phyloP scores from a whole-genome alignment of 1,140 invertebrate genomes.

The Drosophila sp. region DNA sequence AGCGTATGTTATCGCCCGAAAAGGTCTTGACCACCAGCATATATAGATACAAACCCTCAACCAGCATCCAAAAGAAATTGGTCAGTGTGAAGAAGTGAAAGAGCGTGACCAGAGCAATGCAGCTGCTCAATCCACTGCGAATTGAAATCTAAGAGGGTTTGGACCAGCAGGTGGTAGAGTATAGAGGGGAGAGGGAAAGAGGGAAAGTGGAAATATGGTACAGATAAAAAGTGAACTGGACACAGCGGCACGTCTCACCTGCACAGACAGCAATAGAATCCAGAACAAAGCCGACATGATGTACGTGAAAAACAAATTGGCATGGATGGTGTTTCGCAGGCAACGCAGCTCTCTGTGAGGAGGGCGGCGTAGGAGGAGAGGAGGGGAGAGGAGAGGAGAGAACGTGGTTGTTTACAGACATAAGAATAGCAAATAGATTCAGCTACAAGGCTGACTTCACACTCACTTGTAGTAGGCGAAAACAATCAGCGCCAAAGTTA shows the following conservation, averaged over 20 bases:
- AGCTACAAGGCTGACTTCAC: background rate
- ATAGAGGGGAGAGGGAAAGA: no score
- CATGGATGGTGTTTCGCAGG: slow-evolving; percentile 93
- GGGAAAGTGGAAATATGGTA: no score
- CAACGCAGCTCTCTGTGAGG: slow-evolving; percentile 92
- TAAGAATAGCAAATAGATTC: slow-evolving; percentile 7
- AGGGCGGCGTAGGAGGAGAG: background rate
- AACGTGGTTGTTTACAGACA: background rate
- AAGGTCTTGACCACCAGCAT: slow-evolving; percentile 97
- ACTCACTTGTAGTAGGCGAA: slow-evolving; percentile 85
- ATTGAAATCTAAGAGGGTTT: slow-evolving; percentile 74
- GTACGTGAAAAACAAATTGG: slow-evolving; percentile 85
- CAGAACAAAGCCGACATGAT: slow-evolving; percentile 84
- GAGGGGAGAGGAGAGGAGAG: background rate
- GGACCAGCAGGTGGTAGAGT: background rate
- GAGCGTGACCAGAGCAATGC: slow-evolving; percentile 90
- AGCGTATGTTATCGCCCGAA: slow-evolving; percentile 94
- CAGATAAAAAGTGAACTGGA: background rate
- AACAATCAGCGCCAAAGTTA: slow-evolving; percentile 85
- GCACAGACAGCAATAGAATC: slow-evolving; percentile 81
- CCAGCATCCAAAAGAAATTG: slow-evolving; percentile 99
- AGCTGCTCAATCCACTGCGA: slow-evolving; percentile 86
- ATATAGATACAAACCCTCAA: slow-evolving; percentile 97
- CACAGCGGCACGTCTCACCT: slow-evolving; percentile 60
- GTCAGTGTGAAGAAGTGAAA: slow-evolving; percentile 96